A percentile compares a stretch with the other conserved stretches of the same genome.
phyloP scores from a whole-genome alignment of 2,888 invertebrate genomes.

The Gastrophysa polygoni region DNA sequence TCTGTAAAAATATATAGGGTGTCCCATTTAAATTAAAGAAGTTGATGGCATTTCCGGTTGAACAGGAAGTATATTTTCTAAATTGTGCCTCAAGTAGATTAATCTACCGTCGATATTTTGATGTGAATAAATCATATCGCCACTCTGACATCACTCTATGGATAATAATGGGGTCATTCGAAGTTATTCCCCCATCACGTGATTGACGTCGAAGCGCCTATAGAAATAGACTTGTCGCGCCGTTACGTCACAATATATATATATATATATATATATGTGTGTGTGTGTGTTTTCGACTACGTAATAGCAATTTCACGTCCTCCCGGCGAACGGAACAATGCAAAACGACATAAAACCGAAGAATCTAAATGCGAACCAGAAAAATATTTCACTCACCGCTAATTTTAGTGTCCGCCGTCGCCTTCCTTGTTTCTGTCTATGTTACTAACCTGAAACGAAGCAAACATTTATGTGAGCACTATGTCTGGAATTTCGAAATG shows the following conservation, averaged over 20 bases:
- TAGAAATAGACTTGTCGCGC: constrained; percentile 55
- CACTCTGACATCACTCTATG: neutral
- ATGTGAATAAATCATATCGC: no score
- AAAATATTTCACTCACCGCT: constrained; percentile 38
- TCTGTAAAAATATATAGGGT: no score
- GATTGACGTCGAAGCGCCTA: constrained; percentile 31
- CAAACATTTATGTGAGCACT: neutral
- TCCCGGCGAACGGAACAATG: constrained; percentile 42
- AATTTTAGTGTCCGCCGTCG: constrained; percentile 32
- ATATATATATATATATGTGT: no score
- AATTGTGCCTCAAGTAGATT: no score
- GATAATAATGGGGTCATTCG: constrained; percentile 48
- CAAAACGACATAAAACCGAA: constrained; percentile 40
- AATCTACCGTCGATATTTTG: no score
- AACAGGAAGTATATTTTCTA: no score
- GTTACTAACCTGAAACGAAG: constrained; percentile 12
- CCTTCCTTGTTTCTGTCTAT: constrained; percentile 33
- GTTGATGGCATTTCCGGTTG: no score
- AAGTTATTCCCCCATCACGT: constrained; percentile 54
- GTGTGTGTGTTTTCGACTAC: constrained; percentile 48
- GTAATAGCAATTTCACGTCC: constrained; percentile 51
- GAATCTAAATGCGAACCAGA: constrained; percentile 40
- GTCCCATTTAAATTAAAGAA: no score
- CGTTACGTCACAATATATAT: constrained; percentile 54
- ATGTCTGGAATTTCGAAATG: neutral